Base-by-base conservation (phyloP, 2,113 vertebrate genomes). In the Aplodontia rufa region DNA sequence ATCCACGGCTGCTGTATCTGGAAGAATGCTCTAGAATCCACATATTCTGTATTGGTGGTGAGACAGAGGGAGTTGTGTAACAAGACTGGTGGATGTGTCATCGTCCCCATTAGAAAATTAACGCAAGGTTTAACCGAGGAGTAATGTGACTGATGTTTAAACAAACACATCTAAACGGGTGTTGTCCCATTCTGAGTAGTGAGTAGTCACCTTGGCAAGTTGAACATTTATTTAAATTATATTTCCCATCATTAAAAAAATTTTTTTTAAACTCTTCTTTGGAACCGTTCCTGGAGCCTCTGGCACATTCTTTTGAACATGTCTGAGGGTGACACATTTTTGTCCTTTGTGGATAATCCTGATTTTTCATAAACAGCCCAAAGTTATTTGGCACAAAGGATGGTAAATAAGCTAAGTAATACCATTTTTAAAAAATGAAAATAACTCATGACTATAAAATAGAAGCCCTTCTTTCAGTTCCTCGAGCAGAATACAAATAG, bases 311-410 rank as follows among this genome's bases (percentile, higher is more conserved):
- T 94, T 93, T 32, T 78, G 32, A 82, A 47, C 64, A 55, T 62
- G 74, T 94, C 97, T 93, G 87, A 96, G 94, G 94, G 93, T 93
- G 94, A 96, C 89, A 96, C 45, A 91, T 91, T 96, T 96, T 95
- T 96, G 82, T 96, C 82, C 93, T 97, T 95, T 93, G 86, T 87
- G 95, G 79, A 72, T 74, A 92, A 84, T 81, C 76, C 4, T 81
- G 69, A 90, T 75, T 96, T 97, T 71, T 86, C n/a, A 74, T 96
- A 89, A 96, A 95, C 75, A 80, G 82, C 49, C 87, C 58, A 28
- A 17, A 91, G 76, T 93, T 88, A 91, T 79, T 82, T 97, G 88
- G 83, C 95, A 83, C 10, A 28, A 87, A 90, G 30, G 19, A 19
- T 91, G 88, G 66, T 78, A 82, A 92, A 91, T 55, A 89, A 94